Evolutionary conservation across 2,113 vertebrate genomes (phyloP), one percentile per base, ranked within the genome.

Genomic region (Hydrochoerus hydrochaeris): DNA sequence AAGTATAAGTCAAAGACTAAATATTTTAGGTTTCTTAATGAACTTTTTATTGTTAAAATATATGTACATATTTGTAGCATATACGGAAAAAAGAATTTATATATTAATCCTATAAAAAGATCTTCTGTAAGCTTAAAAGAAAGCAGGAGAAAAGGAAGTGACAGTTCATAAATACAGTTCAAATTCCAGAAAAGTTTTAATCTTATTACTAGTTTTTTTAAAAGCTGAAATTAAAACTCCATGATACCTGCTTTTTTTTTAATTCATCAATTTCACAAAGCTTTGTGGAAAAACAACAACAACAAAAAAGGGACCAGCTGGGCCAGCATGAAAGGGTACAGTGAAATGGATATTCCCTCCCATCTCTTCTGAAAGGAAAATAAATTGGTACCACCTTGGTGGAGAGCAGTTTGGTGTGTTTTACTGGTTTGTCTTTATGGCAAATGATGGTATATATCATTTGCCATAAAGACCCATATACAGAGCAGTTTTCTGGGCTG

Each of bases 1-100:
- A 77, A 95, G 22, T 49, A 63, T 78, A 85, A 85, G 84, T 82
- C 9, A 73, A 92, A 67, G 73, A 71, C 78, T 82, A 90, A 92
- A 80, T 96, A 88, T 44, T 96, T 89, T 73, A 84, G 62, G 16
- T 71, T 86, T 88, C 41, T 62, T 54, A 11, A 73, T 83, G 58
- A 90, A 82, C 0, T 5, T 58, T 95, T 96, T 87, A 80, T 46
- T 88, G 7, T 57, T 90, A 69, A 90, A 73, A 93, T 49, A 73
- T 41, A 60, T 41, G 30, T 69, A 20, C 60, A 9, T 65, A 73
- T 73, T 95, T 91, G 9, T 58, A 97, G 71, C 32, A 95, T 38
- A 58, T 83, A 67, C 11, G 30, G 54, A 38, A 20, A 85, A 85
- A 52, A 82, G 81, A 57, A 22, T 88, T 85, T 46, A 62, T 17